Evolutionary conservation across 2,797 vertebrate species (phyloP), one percentile per base, ranked within the genome.

Genomic region (Telmatherina bonti): DNA sequence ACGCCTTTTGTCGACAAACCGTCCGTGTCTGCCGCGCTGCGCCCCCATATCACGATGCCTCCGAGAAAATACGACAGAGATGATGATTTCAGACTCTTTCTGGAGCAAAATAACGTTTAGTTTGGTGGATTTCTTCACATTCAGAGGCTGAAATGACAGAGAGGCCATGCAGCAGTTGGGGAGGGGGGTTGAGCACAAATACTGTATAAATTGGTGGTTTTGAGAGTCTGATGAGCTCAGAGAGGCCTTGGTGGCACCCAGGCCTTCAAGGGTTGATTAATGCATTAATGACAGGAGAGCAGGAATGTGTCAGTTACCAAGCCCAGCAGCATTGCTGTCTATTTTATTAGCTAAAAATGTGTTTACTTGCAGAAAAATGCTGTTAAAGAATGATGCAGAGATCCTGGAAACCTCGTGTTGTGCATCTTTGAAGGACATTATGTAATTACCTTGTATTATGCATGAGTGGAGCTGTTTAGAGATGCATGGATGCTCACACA

Each of bases 1-100:
- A 84, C 62, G 54, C 78, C 85, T 86, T 91, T 88, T 91, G 80
- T 86, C 82, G 75, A 76, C 72, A 72, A 58, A 52, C 16, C 30
- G 57, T 65, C 71, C 76, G 62, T 67, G 2, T 18, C 49, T n/a
- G 71, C 60, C n/a, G 7, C 68, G 70, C 18, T 47, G 69, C 60
- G 78, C 29, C 2, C 5, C 26, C 1, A 31, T n/a, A 10, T 13
- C 13, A 47, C 0, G 24, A 1, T 0, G 10, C 13, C 30, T 2
- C 3, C 1, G 0, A 47, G 27, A 16, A 8, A 16, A 45, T 36
- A 35, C 9, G 52, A 3, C 2, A 53, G 55, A 31, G 0, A 15
- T n/a, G 26, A 1, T 4, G 29, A 0, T 56, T 47, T 36, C 55
- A 0, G 5, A 7, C 16, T n/a, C 2, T 30, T 60, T 61, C 12